Percentiles rank a stretch among this genome's conserved stretches.
Conservation (phyloP, 92 coral and sea anemone genomes). For the Parazoanthus swiftii region DNA sequence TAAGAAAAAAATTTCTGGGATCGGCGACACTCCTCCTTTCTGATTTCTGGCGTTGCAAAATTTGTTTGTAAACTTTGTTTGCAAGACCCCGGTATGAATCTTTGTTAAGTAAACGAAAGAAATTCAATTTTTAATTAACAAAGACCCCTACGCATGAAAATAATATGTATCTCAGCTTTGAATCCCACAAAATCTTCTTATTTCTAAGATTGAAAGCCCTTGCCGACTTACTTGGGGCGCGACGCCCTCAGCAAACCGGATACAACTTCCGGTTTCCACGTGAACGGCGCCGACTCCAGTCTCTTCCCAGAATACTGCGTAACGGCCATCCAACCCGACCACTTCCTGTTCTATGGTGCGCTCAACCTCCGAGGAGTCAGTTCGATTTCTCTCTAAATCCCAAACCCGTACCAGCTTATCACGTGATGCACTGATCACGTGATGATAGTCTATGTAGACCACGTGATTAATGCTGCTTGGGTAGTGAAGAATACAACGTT, state of each 20-base stretch:
- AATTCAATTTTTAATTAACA: too few species aligned
- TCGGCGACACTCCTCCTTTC: too few species aligned
- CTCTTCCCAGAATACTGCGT: constrained; percentile 49
- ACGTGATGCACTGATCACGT: constrained; percentile 67
- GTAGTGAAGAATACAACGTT: constrained; percentile 45
- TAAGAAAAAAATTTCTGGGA: too few species aligned
- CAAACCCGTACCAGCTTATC: constrained; percentile 73
- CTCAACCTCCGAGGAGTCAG: constrained; percentile 21
- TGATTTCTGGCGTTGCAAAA: too few species aligned
- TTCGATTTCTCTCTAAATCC: constrained; percentile 61
- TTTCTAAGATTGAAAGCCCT: too few species aligned
- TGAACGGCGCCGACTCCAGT: constrained; percentile 49
- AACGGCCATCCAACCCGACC: constrained; percentile 36
- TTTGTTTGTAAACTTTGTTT: too few species aligned
- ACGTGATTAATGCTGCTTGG: constrained; percentile 69
- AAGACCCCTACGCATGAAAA: too few species aligned
- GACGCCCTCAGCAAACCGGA: constrained; percentile 52
- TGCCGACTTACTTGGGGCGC: constrained; percentile 53
- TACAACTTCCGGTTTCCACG: constrained; percentile 46
- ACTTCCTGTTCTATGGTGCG: constrained; percentile 61
- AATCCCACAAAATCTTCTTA: not conserved
- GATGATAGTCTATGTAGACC: constrained; percentile 59
- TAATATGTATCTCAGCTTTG: too few species aligned
- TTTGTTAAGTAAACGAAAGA: too few species aligned
- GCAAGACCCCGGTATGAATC: too few species aligned